These are phyloP conservation scores for Sphinx pinastri DNA, from an alignment of 2,888 invertebrate genomes.

Conservation along the genomic window DNA sequence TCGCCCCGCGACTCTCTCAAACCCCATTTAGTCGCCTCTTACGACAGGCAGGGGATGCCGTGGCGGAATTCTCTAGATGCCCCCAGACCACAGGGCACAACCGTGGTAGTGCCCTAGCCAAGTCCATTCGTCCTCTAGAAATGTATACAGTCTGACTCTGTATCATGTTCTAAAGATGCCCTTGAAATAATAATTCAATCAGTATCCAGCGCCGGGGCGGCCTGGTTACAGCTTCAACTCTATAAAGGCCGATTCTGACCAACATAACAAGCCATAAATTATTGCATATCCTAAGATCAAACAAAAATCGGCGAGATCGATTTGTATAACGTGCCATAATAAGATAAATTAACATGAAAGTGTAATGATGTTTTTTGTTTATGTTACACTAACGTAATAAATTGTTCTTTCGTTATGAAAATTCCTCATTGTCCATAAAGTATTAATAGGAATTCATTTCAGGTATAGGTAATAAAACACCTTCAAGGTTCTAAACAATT, in stretches of 20 bases:
- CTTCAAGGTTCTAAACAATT: background rate
- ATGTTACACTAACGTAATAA: background rate
- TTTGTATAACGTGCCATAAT: conserved; percentile 6
- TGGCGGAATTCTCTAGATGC: no score
- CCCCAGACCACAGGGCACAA: no score
- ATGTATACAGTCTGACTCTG: no score
- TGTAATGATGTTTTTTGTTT: conserved; percentile 13
- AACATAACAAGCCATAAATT: background rate
- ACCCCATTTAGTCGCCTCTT: no score
- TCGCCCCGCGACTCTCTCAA: no score
- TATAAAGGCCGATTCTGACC: conserved; percentile 1
- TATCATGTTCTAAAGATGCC: background rate
- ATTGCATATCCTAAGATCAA: conserved; percentile 11
- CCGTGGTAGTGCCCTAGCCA: no score
- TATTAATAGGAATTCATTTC: background rate
- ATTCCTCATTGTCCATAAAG: conserved; percentile 6
- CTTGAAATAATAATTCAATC: conserved; percentile 2
- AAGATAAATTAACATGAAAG: conserved; percentile 19
- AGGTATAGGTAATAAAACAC: background rate
- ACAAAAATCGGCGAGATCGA: conserved; percentile 1
- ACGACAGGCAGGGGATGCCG: no score
- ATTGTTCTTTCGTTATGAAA: background rate
- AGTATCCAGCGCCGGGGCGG: background rate
- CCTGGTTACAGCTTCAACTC: background rate
- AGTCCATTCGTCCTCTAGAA: no score